Evolutionary conservation across 1,140 invertebrate genomes (phyloP), one percentile per base, ranked within the genome.

Genomic region (Ooceraea biroi): DNA sequence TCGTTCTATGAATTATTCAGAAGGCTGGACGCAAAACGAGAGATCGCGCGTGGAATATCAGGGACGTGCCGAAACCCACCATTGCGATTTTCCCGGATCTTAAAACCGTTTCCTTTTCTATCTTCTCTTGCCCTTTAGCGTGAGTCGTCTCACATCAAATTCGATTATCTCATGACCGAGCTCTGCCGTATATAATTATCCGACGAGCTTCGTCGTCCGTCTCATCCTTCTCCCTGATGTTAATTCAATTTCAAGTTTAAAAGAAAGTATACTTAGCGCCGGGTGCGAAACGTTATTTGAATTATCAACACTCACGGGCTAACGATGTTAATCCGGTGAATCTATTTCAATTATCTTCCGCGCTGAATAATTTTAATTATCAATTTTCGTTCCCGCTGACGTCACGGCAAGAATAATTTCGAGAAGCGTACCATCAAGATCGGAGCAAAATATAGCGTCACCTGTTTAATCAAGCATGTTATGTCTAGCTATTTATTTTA

Each of bases 1-100:
- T 73, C 78, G 41, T 76, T 63, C 12, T 30, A 82, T 82, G 68
- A 82, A 82, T 82, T 73, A 82, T 82, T 82, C 78, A 82, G 25
- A 25, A 82, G 27, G n/a, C 8, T 57, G 63, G 68, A 82, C 52
- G 41, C 36, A 44, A 12, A 72, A 82, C 58, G 68, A 73, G 41
- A 71, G 57, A 52, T 73, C 68, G 57, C 66, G 66, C 52, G 55
- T 73, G 73, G 44, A 73, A 60, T 82, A 60, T 61, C 44, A 41
- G 44, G n/a, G 44, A 73, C 25, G 41, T 36, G 63, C 17, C 68
- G 30, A 82, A 72, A 78, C 30, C 2, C 61, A 66, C 19, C 27
- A 30, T 36, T 1, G 52, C 22, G 10, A 58, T 22, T 48, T 48
- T 12, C 25, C 12, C 27, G 30, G 14, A 63, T 17, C n/a, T 63